Percentiles rank a stretch among this genome's conserved stretches.
These are phyloP conservation scores for Stenotaenia linearis DNA, from an alignment of 2,888 invertebrate species.

Conservation along the genomic window DNA sequence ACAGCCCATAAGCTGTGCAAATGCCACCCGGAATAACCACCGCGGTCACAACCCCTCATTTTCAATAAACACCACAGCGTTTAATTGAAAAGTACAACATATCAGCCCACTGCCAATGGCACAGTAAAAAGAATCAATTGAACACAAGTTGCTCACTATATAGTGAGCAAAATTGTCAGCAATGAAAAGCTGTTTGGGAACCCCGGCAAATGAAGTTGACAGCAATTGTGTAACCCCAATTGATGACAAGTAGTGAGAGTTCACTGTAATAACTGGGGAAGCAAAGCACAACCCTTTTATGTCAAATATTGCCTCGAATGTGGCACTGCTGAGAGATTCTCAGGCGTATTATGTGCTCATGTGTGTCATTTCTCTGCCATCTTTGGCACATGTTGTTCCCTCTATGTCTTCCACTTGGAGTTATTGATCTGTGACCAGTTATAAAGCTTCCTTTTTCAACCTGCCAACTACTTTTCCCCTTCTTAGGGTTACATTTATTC, in stretches of 20 bases:
- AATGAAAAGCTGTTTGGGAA: not conserved
- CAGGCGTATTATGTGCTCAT: not conserved
- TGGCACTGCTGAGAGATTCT: not conserved
- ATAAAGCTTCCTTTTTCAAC: not conserved
- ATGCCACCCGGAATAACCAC: too few relatives aligned
- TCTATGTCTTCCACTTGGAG: not conserved
- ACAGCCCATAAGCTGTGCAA: too few relatives aligned
- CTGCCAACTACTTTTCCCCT: not conserved
- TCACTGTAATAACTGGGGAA: not conserved
- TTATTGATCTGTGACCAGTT: not conserved
- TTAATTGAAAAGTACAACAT: too few relatives aligned
- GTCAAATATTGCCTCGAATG: not conserved
- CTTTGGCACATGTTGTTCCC: not conserved
- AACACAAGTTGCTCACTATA: not conserved
- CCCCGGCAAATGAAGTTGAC: not conserved
- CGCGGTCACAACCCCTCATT: too few relatives aligned
- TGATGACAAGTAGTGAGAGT: not conserved
- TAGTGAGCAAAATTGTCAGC: not conserved
- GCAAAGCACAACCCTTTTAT: not conserved
- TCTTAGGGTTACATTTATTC: too few relatives aligned
- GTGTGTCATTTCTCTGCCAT: not conserved
- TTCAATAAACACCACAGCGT: too few relatives aligned
- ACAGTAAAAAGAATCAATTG: not conserved
- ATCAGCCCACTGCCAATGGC: too few relatives aligned
- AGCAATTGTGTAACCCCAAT: conserved; percentile 1